Evolutionary conservation across 2,797 vertebrate species (phyloP).

Genomic region (Sebastes flavidus): DNA sequence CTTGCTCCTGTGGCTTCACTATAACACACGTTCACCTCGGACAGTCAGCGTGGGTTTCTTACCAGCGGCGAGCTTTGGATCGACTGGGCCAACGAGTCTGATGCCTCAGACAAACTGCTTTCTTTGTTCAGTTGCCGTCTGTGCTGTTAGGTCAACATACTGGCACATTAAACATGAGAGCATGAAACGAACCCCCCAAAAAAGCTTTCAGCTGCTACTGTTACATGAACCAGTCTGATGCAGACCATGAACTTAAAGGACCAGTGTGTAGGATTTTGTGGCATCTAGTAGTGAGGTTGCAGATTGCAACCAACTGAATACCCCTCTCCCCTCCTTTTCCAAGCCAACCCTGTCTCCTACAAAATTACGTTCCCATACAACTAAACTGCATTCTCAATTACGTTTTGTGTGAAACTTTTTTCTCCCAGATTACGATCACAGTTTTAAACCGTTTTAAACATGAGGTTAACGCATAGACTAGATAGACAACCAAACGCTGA

Average conservation of each 20-base stretch:
- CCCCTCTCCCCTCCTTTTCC: too few relatives aligned
- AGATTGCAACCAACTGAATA: background rate
- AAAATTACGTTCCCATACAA: too few relatives aligned
- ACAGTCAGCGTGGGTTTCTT: background rate
- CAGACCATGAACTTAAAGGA: constrained; percentile 4
- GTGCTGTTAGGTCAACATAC: constrained; percentile 14
- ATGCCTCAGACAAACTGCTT: background rate
- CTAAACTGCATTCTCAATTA: too few relatives aligned
- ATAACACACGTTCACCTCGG: constrained; percentile 20
- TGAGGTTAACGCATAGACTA: too few relatives aligned
- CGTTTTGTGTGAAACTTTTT: too few relatives aligned
- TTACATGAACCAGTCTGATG: constrained; percentile 19
- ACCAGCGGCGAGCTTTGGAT: constrained; percentile 2
- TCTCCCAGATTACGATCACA: too few relatives aligned
- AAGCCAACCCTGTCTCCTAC: too few relatives aligned
- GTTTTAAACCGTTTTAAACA: too few relatives aligned
- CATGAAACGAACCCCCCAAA: constrained; percentile 3
- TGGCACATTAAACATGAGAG: constrained; percentile 18
- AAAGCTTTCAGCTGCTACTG: constrained; percentile 1
- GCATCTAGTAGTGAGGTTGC: background rate
- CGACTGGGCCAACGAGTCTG: constrained; percentile 13
- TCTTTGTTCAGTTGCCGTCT: constrained; percentile 8
- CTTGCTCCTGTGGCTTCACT: constrained; percentile 74
- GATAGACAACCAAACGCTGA: too few relatives aligned
- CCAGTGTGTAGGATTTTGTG: background rate